phyloP scores from a whole-genome alignment of 2,888 invertebrate genomes.

The Opisthograptis luteolata region DNA sequence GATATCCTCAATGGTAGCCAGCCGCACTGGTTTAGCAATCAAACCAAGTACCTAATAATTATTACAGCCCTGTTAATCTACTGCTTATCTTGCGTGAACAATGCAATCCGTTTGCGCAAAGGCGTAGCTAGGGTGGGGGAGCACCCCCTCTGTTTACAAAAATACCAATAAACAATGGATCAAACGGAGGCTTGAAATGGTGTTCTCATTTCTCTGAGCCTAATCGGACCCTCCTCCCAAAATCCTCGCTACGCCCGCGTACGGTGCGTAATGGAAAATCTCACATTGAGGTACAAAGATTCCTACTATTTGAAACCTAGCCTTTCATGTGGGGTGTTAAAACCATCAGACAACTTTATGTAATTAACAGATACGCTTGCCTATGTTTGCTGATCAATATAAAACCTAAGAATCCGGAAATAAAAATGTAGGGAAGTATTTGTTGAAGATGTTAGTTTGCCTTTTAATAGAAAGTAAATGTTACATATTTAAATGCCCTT shows the following conservation, averaged over 20 bases:
- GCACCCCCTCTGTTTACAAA: too few relatives aligned
- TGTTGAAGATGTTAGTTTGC: slow-evolving; percentile 8
- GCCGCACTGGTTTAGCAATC: slow-evolving; percentile 15
- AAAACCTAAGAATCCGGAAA: slow-evolving; percentile 9
- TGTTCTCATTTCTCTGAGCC: too few relatives aligned
- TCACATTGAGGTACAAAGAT: too few relatives aligned
- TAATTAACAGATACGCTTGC: background rate
- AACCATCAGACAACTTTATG: background rate
- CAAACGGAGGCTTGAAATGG: too few relatives aligned
- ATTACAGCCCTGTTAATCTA: slow-evolving; percentile 7
- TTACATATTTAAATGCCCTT: too few relatives aligned
- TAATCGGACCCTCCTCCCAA: too few relatives aligned
- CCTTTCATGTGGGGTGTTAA: background rate
- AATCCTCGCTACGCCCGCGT: background rate
- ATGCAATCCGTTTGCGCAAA: slow-evolving; percentile 18
- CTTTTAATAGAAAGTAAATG: slow-evolving; percentile 7
- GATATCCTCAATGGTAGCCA: slow-evolving; percentile 14
- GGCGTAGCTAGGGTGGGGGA: background rate
- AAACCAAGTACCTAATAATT: slow-evolving; percentile 9
- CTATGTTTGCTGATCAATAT: slow-evolving; percentile 9
- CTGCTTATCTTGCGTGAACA: slow-evolving; percentile 23
- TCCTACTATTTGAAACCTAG: background rate
- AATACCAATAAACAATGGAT: too few relatives aligned
- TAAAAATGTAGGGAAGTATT: background rate
- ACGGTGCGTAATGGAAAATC: too few relatives aligned